Evolutionary conservation across 2,797 vertebrate genomes (phyloP).

Genomic region (Pitangus sulphuratus): DNA sequence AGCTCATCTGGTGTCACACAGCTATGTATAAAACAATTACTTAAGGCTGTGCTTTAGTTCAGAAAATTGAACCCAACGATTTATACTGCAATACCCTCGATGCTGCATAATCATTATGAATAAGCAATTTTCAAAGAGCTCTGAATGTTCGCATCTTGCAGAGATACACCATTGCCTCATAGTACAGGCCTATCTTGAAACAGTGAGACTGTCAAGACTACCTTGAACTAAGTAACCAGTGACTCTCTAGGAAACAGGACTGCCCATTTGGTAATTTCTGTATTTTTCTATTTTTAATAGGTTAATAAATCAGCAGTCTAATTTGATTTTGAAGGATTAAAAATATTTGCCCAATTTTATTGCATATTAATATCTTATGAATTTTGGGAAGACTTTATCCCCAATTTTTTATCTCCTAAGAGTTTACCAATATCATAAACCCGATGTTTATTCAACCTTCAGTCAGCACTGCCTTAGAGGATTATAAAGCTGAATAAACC

Average conservation of each 20-base stretch:
- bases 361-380: background rate
- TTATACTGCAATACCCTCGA: background rate
- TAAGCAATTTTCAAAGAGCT: constrained; percentile 5
- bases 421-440: constrained; percentile 3
- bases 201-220: background rate
- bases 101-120: background rate
- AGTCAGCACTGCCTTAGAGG: background rate
- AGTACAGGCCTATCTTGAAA: background rate
- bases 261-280: background rate
- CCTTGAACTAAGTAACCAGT: background rate
- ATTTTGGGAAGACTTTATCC: background rate
- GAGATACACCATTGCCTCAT: background rate
- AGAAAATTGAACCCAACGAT: constrained; percentile 13
- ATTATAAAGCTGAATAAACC: constrained; percentile 51
- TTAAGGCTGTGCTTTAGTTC: constrained; percentile 23
- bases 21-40: constrained; percentile 6
- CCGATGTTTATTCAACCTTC: constrained; percentile 12
- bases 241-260: background rate
- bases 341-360: constrained; percentile 21
- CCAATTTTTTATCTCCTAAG: background rate
- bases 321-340: background rate
- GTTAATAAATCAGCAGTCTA: background rate
- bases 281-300: background rate
- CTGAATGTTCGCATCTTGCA: background rate
- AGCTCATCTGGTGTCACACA: constrained; percentile 23